phyloP scores from a whole-genome alignment of 2,797 vertebrate genomes.

The Melanogrammus aeglefinus region DNA sequence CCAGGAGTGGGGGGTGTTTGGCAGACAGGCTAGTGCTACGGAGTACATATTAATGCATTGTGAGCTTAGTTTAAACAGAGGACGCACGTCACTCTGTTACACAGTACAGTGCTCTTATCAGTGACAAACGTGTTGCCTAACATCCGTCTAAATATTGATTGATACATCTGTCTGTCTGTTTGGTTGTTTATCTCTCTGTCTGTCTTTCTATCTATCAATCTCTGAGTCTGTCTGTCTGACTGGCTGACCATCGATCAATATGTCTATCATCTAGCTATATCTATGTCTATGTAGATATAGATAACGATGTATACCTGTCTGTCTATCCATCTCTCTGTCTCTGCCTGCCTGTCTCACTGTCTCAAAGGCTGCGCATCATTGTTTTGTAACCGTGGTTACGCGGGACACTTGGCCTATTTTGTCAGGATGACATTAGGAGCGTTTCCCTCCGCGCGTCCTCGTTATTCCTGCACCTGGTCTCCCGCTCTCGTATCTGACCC shows the following conservation, averaged over 20 bases:
- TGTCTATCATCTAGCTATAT: too few relatives aligned
- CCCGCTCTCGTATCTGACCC: too few relatives aligned
- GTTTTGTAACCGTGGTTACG: too few relatives aligned
- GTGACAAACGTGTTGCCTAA: background rate
- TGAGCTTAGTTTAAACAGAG: background rate
- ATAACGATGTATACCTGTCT: too few relatives aligned
- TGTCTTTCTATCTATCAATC: background rate
- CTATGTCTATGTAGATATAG: too few relatives aligned
- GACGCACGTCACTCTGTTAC: background rate
- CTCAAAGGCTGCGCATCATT: too few relatives aligned
- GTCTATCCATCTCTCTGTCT: too few relatives aligned
- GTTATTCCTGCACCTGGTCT: background rate
- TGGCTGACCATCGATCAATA: background rate
- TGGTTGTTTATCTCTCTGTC: background rate
- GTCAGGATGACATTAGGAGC: too few relatives aligned
- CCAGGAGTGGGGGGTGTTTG: conserved; percentile 21
- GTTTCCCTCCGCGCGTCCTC: too few relatives aligned
- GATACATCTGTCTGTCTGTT: background rate
- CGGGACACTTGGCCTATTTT: too few relatives aligned
- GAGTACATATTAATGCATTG: background rate
- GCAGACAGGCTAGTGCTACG: background rate
- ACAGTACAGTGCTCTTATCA: background rate
- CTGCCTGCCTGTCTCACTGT: too few relatives aligned
- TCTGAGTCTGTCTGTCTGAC: background rate
- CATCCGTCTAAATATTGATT: too few relatives aligned